Conservation (phyloP, 2,888 invertebrate species). For the Buathra laborator region DNA sequence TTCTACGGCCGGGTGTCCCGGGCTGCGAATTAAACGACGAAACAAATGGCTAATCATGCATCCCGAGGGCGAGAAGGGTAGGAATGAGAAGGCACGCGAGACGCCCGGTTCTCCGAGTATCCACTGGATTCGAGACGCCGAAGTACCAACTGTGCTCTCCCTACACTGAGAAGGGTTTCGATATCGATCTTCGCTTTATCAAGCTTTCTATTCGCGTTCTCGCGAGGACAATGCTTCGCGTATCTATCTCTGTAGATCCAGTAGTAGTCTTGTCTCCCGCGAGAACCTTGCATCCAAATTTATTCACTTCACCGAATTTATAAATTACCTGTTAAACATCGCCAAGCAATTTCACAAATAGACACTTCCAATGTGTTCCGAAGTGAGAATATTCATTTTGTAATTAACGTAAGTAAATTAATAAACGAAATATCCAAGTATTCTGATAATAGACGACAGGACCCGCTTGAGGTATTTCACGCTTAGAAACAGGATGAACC, state of each 20-base stretch:
- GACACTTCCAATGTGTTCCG: background rate
- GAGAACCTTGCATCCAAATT: background rate
- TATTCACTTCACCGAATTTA: background rate
- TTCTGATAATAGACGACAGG: conserved; percentile 39
- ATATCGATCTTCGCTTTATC: conserved; percentile 64
- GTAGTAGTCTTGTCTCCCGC: background rate
- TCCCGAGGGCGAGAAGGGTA: conserved; percentile 71
- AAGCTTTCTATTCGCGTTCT: conserved; percentile 42
- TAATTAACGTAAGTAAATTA: conserved; percentile 34
- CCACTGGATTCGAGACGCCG: conserved; percentile 63
- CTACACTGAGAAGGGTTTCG: conserved; percentile 36
- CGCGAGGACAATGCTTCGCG: background rate
- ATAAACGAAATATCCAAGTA: conserved; percentile 37
- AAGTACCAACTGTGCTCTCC: conserved; percentile 55
- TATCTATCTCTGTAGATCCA: conserved; percentile 30
- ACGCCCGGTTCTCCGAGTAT: conserved; percentile 23
- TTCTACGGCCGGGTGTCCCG: conserved; percentile 57
- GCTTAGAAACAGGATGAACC: background rate
- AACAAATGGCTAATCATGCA: conserved; percentile 84
- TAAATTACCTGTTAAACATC: background rate
- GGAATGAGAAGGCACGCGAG: conserved; percentile 58
- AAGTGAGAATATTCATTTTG: background rate
- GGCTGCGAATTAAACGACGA: conserved; percentile 82
- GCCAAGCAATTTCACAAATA: background rate
- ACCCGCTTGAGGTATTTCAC: conserved; percentile 25